Evolutionary conservation across 1,140 invertebrate genomes (phyloP).

Genomic region (Caenorhabditis brenneri): DNA sequence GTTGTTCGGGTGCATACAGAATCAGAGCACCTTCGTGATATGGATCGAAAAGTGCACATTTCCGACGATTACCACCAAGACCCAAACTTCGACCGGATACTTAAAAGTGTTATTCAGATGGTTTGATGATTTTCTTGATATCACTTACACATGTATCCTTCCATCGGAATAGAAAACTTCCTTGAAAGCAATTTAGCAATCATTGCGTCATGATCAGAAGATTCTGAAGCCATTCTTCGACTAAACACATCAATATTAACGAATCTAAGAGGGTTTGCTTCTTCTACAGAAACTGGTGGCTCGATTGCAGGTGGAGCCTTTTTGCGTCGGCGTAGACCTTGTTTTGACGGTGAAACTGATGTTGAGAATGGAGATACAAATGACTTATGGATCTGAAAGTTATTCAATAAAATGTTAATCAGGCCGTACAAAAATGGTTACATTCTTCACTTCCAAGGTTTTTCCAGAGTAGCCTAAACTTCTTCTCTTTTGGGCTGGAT

Average conservation of each 20-base stretch:
- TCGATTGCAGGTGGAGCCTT: constrained; percentile 5
- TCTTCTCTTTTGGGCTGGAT: not conserved
- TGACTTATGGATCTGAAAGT: not conserved
- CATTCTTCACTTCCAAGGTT: not conserved
- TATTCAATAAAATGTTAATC: not conserved
- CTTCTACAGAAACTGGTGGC: constrained; percentile 20
- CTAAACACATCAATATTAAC: not conserved
- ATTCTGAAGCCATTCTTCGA: constrained; percentile 6
- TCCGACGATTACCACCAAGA: constrained; percentile 77
- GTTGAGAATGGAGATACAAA: not conserved
- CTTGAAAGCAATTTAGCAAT: constrained; percentile 60
- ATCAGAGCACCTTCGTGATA: constrained; percentile 89
- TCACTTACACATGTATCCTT: constrained; percentile 80
- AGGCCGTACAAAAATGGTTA: not conserved
- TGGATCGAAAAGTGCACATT: constrained; percentile 87
- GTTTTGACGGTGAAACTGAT: not conserved
- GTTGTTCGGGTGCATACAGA: constrained; percentile 82
- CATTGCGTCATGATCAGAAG: constrained; percentile 62
- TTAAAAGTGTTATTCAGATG: constrained; percentile 32
- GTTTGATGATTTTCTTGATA: too few relatives aligned
- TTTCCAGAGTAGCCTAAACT: constrained; percentile 13
- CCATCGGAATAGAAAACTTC: constrained; percentile 91
- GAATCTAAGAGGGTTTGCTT: not conserved
- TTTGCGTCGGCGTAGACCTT: not conserved
- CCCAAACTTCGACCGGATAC: constrained; percentile 75